phyloP scores from a whole-genome alignment of 2,888 invertebrate genomes.

The Antheraea assamensis region DNA sequence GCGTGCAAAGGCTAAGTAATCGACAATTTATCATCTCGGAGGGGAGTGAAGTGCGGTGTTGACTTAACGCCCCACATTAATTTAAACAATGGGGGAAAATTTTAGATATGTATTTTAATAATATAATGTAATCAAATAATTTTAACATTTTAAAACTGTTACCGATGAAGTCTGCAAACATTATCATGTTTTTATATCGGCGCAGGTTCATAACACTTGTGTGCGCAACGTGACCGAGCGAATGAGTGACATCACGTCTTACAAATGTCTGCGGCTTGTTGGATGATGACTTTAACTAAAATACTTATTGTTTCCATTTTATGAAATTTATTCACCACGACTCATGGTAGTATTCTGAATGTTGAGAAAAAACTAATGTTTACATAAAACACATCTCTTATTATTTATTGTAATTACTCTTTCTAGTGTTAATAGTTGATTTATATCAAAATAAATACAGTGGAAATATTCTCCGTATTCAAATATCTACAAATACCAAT shows the following conservation, averaged over 20 bases:
- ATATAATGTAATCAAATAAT: conserved; percentile 5
- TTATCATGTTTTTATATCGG: conserved; percentile 67
- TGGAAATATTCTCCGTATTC: too few species aligned
- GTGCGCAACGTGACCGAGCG: conserved; percentile 60
- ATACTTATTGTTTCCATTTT: conserved; percentile 36
- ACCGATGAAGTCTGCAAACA: conserved; percentile 57
- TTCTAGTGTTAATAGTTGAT: background rate
- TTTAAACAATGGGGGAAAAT: background rate
- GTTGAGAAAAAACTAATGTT: background rate
- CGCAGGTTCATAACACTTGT: conserved; percentile 54
- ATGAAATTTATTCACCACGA: conserved; percentile 18
- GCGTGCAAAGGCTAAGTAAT: conserved; percentile 20
- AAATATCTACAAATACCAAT: too few species aligned
- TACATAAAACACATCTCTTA: too few species aligned
- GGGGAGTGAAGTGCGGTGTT: conserved; percentile 5
- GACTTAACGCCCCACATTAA: background rate
- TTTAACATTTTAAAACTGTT: conserved; percentile 31
- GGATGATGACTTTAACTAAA: conserved; percentile 35
- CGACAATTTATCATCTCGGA: conserved; percentile 20
- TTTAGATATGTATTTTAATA: background rate
- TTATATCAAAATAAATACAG: background rate
- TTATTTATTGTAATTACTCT: too few species aligned
- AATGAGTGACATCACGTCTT: conserved; percentile 68
- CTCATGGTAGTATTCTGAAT: background rate
- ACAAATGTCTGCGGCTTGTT: conserved; percentile 47